Conservation (phyloP, 2,113 vertebrate genomes). For the Proterorhinus semilunaris region DNA sequence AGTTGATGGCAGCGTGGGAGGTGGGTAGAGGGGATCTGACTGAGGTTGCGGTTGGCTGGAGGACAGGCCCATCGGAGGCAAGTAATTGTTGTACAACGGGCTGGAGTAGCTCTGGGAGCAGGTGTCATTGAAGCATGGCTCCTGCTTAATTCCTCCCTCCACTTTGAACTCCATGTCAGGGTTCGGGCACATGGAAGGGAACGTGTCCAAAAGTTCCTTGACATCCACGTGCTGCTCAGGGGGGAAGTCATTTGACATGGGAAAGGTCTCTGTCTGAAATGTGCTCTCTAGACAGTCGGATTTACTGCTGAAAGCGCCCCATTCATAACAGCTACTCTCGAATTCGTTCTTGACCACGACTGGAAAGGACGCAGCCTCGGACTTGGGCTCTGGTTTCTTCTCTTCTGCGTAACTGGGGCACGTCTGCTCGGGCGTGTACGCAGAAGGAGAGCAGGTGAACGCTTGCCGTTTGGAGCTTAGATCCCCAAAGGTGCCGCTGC, state of each 20-base stretch:
- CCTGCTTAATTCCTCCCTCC: conserved; percentile 77
- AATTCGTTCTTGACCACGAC: conserved; percentile 85
- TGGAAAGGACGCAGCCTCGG: conserved; percentile 83
- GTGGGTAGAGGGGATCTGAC: conserved; percentile 72
- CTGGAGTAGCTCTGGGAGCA: conserved; percentile 76
- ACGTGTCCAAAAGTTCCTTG: conserved; percentile 80
- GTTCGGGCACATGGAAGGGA: conserved; percentile 73
- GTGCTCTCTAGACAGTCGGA: conserved; percentile 76
- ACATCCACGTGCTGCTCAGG: conserved; percentile 80
- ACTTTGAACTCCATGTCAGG: conserved; percentile 79
- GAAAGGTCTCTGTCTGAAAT: conserved; percentile 81
- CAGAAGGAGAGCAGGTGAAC: conserved; percentile 63
- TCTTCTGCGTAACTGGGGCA: conserved; percentile 70
- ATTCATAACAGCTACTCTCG: conserved; percentile 84
- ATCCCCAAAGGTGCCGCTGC: conserved; percentile 74
- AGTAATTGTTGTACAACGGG: conserved; percentile 72
- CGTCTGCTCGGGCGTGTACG: conserved; percentile 75
- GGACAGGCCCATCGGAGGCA: conserved; percentile 72
- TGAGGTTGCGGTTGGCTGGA: conserved; percentile 68
- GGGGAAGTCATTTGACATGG: conserved; percentile 76
- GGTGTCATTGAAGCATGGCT: conserved; percentile 76
- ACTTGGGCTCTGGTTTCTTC: conserved; percentile 80
- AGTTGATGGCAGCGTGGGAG: conserved; percentile 76
- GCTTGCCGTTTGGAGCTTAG: conserved; percentile 73
- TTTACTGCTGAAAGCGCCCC: conserved; percentile 80